Percentiles rank a stretch among this genome's conserved stretches.
phyloP scores from a whole-genome alignment of 2,113 vertebrate species.

The Xenopus borealis region DNA sequence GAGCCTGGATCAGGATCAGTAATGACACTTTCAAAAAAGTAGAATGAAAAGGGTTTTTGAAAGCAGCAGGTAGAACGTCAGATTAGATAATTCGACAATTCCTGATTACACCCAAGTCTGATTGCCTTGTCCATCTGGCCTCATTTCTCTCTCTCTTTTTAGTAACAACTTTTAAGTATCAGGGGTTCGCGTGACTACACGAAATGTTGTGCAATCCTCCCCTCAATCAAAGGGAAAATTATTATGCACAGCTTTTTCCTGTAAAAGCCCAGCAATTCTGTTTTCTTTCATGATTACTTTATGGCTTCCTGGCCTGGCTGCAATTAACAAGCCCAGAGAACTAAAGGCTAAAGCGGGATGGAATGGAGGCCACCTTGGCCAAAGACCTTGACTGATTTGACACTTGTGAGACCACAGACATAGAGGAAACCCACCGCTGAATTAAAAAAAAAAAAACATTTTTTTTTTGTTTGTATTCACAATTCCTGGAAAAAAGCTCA shows the following conservation, averaged over 20 bases:
- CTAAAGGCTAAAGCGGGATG: conserved; percentile 10
- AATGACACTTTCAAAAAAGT: neutral
- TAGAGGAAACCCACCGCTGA: no score
- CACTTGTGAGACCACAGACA: neutral
- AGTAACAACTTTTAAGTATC: conserved; percentile 18
- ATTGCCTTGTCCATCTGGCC: neutral
- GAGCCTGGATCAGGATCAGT: neutral
- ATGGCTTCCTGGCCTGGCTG: conserved; percentile 20
- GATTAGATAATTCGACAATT: neutral
- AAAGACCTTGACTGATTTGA: conserved; percentile 8
- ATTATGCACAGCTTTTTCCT: conserved; percentile 22
- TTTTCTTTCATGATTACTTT: conserved; percentile 3
- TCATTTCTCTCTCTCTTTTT: neutral
- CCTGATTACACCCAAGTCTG: conserved; percentile 14
- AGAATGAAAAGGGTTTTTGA: neutral
- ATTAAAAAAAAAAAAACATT: no score
- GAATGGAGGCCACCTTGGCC: neutral
- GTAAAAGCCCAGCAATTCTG: conserved; percentile 18
- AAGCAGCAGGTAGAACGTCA: conserved; percentile 8
- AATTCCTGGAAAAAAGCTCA: no score
- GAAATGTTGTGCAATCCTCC: conserved; percentile 11
- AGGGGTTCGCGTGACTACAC: conserved; percentile 17
- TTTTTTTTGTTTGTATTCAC: no score
- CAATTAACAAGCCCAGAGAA: conserved; percentile 25
- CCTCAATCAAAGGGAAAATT: conserved; percentile 25